Base-by-base conservation (phyloP, 1,140 invertebrate species). In the Euschistus heros region DNA sequence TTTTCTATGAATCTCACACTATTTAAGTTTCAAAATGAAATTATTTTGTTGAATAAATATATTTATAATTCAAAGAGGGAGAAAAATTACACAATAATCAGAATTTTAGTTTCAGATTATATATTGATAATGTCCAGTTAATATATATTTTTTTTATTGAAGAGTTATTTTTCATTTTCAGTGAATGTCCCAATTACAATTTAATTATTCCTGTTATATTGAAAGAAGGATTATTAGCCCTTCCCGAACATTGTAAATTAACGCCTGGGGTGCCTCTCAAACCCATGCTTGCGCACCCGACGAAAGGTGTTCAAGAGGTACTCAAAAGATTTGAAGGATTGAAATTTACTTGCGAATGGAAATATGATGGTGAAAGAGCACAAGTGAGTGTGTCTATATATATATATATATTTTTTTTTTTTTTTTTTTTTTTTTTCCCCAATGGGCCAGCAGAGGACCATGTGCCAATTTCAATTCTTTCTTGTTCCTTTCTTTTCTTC, bases 211-310 rank as follows among this genome's bases (percentile, higher is more conserved):
- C 88, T 7, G 84, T 88, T 24, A 72, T 98, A 8, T 74, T 98
- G 27, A 77, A 87, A 71, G 79, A 92, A 68, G 93, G 94, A 8
- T 78, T 97, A n/a, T 74, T 83, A 59, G 82, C 83, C 26, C 78
- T 99, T 42, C 86, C 88, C 0, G 77, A 86, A 47, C 81, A 89
- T 69, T 99, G 96, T 74, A 88, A 89, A 71, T 79, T 98, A 46
- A 89, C 88, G 24, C 93, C 94, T 44, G 94, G 94, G 64, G 85
- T 98, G 71, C 97, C 97, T 14, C 78, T 99, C 52, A 94, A 97
- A 75, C 97, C 97, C 10, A 99, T 99, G 97, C 81, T 99, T 68
- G 97, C 97, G 2, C 94, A 98, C 77, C 97, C 97, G 15, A 96
- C 96, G 0, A 94, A 92, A 76, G 94, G 94, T 3, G 85, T 93